phyloP scores from a whole-genome alignment of 1,140 invertebrate species.

The Heliconius eleuchia region DNA sequence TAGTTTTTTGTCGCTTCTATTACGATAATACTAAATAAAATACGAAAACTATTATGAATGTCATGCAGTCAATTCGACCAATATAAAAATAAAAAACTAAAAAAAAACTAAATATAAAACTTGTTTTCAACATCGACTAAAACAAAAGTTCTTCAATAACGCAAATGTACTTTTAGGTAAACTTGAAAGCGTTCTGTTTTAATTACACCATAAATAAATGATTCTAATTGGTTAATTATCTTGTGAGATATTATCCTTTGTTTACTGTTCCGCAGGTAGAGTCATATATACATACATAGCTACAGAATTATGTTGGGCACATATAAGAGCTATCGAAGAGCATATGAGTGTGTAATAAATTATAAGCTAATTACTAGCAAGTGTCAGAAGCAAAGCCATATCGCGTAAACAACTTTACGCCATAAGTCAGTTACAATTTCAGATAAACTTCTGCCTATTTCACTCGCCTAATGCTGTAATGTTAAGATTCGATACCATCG shows the following conservation, averaged over 20 bases:
- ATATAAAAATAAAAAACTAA: too few species aligned
- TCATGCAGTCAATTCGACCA: too few species aligned
- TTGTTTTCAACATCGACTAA: neutral
- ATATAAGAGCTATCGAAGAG: constrained; percentile 19
- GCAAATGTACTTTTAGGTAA: neutral
- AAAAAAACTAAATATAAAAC: too few species aligned
- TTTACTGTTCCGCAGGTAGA: constrained; percentile 15
- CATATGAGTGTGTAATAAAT: constrained; percentile 29
- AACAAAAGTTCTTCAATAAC: neutral
- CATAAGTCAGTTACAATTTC: constrained; percentile 34
- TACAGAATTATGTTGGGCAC: neutral
- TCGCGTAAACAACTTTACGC: constrained; percentile 36
- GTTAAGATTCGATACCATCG: neutral
- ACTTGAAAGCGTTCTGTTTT: neutral
- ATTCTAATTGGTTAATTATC: constrained; percentile 18
- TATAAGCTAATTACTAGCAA: constrained; percentile 35
- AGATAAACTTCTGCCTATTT: constrained; percentile 28
- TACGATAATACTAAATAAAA: too few species aligned
- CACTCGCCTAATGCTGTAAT: neutral
- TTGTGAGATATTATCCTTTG: constrained; percentile 24
- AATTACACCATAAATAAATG: constrained; percentile 3
- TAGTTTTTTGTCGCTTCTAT: too few species aligned
- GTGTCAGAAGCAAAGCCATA: constrained; percentile 37
- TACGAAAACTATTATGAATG: too few species aligned
- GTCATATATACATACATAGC: neutral